These are phyloP conservation scores for Sabatieria punctata DNA, from an alignment of 2,888 invertebrate species.

Conservation along the genomic window DNA sequence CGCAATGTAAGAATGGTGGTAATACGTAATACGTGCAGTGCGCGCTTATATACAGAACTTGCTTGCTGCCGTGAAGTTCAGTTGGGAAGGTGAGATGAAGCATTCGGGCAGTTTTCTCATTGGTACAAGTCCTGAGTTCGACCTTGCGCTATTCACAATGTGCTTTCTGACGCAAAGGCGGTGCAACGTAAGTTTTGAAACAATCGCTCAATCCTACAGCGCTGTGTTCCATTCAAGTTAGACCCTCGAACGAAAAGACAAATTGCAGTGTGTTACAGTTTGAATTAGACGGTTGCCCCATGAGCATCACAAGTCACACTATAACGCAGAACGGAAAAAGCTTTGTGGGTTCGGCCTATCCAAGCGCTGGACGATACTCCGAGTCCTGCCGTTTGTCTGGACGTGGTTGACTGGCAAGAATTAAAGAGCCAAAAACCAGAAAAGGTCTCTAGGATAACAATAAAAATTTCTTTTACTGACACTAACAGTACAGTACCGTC, in stretches of 20 bases:
- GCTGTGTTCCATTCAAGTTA: too few relatives aligned
- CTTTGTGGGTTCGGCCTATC: neutral
- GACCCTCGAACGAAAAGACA: too few relatives aligned
- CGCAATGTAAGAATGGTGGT: slow-evolving; percentile 7
- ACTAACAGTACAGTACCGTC: too few relatives aligned
- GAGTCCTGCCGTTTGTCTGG: neutral
- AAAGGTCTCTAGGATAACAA: too few relatives aligned
- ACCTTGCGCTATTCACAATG: slow-evolving; percentile 65
- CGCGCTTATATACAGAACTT: slow-evolving; percentile 2
- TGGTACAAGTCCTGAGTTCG: slow-evolving; percentile 57
- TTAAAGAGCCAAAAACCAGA: too few relatives aligned
- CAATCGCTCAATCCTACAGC: too few relatives aligned
- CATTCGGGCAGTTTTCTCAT: slow-evolving; percentile 15
- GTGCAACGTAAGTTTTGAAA: too few relatives aligned
- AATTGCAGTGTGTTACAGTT: neutral
- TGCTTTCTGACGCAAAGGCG: slow-evolving; percentile 53
- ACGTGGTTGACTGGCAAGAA: too few relatives aligned
- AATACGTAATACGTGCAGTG: neutral
- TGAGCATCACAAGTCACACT: neutral
- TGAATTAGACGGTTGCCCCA: neutral
- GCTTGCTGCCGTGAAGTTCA: slow-evolving; percentile 16
- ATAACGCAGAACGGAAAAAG: neutral
- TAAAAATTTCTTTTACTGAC: too few relatives aligned
- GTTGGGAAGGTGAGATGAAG: slow-evolving; percentile 18
- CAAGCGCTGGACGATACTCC: neutral